phyloP scores from a whole-genome alignment of 2,113 vertebrate species.

The Triplophysa tibetana region DNA sequence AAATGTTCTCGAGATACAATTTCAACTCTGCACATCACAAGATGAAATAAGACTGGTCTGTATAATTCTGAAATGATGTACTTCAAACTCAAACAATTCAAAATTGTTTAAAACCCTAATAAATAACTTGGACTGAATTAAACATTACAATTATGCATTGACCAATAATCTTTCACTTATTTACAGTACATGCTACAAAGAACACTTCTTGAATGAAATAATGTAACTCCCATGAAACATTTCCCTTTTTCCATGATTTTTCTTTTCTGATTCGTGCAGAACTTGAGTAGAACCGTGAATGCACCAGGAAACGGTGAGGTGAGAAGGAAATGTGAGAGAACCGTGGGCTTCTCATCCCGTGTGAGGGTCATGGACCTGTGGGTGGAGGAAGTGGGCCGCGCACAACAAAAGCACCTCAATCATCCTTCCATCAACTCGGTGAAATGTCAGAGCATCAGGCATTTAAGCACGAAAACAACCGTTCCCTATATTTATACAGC shows the following conservation, averaged over 20 bases:
- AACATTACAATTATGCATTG: no score
- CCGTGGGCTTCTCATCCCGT: background rate
- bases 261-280: background rate
- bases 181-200: background rate
- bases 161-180: no score
- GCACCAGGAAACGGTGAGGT: background rate
- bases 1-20: no score
- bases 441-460: background rate
- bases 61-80: no score
- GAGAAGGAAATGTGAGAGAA: background rate
- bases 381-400: background rate
- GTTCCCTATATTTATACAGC: background rate
- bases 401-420: background rate
- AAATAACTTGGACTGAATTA: no score
- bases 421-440: background rate
- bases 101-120: no score
- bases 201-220: background rate
- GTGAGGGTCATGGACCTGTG: background rate
- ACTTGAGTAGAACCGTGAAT: background rate
- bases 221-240: background rate
- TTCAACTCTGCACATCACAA: no score
- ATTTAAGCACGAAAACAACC: background rate
- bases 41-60: no score
- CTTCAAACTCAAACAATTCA: no score
- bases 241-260: background rate